A percentile compares a stretch with the other conserved stretches of the same genome.
These are phyloP conservation scores for Pollenia griseotomentosa DNA, from an alignment of 2,888 invertebrate species.

Conservation along the genomic window DNA sequence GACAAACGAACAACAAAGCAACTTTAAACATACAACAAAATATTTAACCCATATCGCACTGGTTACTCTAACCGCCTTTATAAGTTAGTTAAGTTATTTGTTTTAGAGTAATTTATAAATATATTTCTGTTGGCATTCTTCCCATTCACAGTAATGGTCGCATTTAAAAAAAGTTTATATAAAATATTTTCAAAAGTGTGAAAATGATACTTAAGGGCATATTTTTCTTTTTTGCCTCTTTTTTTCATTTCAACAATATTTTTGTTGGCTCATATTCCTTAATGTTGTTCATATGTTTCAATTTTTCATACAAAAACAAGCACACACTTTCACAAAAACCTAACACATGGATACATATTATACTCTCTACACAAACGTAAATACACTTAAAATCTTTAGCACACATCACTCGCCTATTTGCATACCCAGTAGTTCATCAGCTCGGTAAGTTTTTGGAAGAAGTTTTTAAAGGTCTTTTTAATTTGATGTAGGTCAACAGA, in stretches of 20 bases:
- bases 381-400: conserved; percentile 25
- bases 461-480: too few relatives aligned
- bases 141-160: conserved; percentile 33
- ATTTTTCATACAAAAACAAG: conserved; percentile 22
- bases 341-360: background rate
- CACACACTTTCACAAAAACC: background rate
- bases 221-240: conserved; percentile 30
- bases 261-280: conserved; percentile 43
- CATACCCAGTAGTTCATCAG: background rate
- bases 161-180: conserved; percentile 29
- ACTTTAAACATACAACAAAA: too few relatives aligned
- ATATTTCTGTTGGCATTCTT: background rate
- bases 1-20: too few relatives aligned
- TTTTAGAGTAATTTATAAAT: too few relatives aligned
- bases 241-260: conserved; percentile 5
- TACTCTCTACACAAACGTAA: background rate
- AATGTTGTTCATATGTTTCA: conserved; percentile 46
- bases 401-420: conserved; percentile 9
- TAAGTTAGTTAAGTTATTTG: too few relatives aligned
- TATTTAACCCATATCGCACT: too few relatives aligned
- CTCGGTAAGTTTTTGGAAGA: too few relatives aligned
- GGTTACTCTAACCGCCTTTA: too few relatives aligned
- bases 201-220: conserved; percentile 66
- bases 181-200: conserved; percentile 47
- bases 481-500: too few relatives aligned